Evolutionary conservation across 2,888 invertebrate genomes (phyloP).

Genomic region (Crocallis elinguaria): DNA sequence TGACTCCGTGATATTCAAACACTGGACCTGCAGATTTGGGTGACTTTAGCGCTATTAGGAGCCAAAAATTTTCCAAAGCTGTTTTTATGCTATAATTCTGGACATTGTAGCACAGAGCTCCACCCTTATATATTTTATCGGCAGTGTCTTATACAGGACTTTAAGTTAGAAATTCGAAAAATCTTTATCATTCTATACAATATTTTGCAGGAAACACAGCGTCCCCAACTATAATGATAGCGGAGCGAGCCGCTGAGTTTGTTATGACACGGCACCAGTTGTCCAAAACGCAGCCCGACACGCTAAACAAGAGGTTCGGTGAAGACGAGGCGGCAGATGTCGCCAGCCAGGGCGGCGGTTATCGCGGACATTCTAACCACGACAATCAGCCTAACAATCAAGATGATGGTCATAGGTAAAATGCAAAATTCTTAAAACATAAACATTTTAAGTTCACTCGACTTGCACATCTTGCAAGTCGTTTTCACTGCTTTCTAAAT

Average conservation of each 20-base stretch:
- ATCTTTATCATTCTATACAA: not conserved
- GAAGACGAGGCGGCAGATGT: slow-evolving; percentile 36
- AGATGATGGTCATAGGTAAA: slow-evolving; percentile 12
- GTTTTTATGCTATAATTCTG: too few relatives aligned
- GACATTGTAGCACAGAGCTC: too few relatives aligned
- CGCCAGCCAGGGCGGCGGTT: slow-evolving; percentile 27
- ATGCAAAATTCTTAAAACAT: not conserved
- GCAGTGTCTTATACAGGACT: too few relatives aligned
- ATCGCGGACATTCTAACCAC: slow-evolving; percentile 24
- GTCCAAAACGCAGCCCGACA: slow-evolving; percentile 52
- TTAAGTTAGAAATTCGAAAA: too few relatives aligned
- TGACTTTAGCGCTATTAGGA: too few relatives aligned
- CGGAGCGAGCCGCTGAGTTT: slow-evolving; percentile 82
- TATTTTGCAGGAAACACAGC: slow-evolving; percentile 79
- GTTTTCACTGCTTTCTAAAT: too few relatives aligned
- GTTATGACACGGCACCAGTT: slow-evolving; percentile 76
- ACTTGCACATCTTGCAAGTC: too few relatives aligned
- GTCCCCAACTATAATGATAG: slow-evolving; percentile 85
- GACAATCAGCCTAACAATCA: not conserved
- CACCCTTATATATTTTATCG: too few relatives aligned
- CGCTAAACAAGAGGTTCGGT: slow-evolving; percentile 52
- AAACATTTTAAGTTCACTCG: too few relatives aligned
- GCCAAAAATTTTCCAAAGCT: too few relatives aligned
- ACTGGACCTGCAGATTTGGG: too few relatives aligned
- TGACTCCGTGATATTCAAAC: too few relatives aligned